Evolutionary conservation across 2,888 invertebrate species (phyloP), one percentile per base, ranked within the genome.

Genomic region (Lypha dubia): DNA sequence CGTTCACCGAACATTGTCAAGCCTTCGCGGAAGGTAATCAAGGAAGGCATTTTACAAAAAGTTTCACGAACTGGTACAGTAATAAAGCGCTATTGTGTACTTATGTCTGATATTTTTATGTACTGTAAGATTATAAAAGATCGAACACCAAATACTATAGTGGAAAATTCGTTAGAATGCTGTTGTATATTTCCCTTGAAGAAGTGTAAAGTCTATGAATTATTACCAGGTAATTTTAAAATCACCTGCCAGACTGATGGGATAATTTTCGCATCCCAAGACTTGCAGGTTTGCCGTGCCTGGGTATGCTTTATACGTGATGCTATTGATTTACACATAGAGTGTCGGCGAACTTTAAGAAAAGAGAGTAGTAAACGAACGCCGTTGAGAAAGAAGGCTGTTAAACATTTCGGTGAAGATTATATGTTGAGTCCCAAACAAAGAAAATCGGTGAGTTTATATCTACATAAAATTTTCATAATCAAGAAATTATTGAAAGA

Each of bases 91-190:
- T 95, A 95, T 89, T 95, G 96, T 84, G 94, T 96, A 86, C 93
- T 96, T 17, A 94, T 96, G 92, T 95, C 94, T 17, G 96, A 96
- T 88, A 95, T 95, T 87, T 93, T 96, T 58, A 93, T 96, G 90
- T 96, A 95, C 88, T 96, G 95, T 88, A 96, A 96, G 92, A 93
- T 94, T 68, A 91, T 93, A 73, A 93, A 94, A 87, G 92, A 92
- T 38, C 90, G 92, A 0, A 32, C 89, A 17, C 90, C 93, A 4
- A 93, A 94, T 67, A 93, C 94, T 0, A 92, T 93, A 3, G 93
- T 94, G 38, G 93, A 94, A 13, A 94, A 94, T 88, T 94, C 94
- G 0, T 89, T 95, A 7, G 94, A 94, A 87, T 95, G 95, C 86
- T 94, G 94, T 83, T 94, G 95, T 88, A 94, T 95, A 56, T 93